Base-by-base conservation (phyloP, 1,140 invertebrate species). In the Idris sp. region DNA sequence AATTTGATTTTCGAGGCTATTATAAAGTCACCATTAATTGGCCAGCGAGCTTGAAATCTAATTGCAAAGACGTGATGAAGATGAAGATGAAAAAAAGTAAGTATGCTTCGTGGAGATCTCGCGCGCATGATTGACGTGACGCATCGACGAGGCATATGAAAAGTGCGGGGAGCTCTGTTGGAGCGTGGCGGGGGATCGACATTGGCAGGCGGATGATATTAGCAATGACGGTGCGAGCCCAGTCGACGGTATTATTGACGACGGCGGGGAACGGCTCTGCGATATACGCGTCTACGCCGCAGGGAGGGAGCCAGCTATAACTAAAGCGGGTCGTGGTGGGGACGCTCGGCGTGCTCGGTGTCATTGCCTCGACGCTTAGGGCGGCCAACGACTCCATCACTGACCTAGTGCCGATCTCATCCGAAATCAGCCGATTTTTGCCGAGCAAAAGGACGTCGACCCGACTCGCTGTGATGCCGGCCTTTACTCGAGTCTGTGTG, bases 341-440 rank as follows among this genome's bases (percentile, higher is more conserved):
- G 46, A 30, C 14, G 51, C 59, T 68, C 46, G 44, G 73, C 74
- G 65, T 77, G 79, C 81, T 84, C 83, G 86, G 85, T 87, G 86
- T 86, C 86, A 87, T 87, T 87, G 86, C 85, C 86, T 87, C 84
- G 85, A 84, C 81, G 84, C 84, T 86, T 83, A 81, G 84, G 86
- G 85, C 85, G 86, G 86, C 84, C 86, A 86, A 85, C 86, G 85
- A 86, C 86, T 86, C 86, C 85, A 87, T 87, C 85, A 87, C 86
- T 87, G 86, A 87, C 86, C 86, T 87, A 87, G 84, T 87, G 84
- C 85, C 86, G 86, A 86, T 65, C 30, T 13, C n/a, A 9, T n/a
- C 61, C 85, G 85, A 86, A 72, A 43, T 5, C 3, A 13, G 28
- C 7, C 86, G 86, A 69, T 59, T 46, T 19, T 28, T 4, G 0